A percentile compares a stretch with the other conserved stretches of the same genome.
These are phyloP conservation scores for Azorinus chamasolen DNA, from an alignment of 2,888 invertebrate genomes.

Conservation along the genomic window DNA sequence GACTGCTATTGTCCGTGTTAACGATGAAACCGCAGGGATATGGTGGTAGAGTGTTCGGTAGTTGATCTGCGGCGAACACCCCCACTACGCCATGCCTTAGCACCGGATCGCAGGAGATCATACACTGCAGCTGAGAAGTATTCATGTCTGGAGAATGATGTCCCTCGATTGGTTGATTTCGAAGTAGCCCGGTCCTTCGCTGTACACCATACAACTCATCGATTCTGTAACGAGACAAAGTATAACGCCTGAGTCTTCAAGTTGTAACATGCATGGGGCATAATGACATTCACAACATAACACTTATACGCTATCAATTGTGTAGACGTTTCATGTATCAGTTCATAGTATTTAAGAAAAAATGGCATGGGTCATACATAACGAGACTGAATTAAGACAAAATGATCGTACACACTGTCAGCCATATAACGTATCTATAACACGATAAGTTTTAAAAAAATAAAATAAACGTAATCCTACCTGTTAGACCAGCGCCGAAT, in stretches of 20 bases:
- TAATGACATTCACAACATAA: no score
- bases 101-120: conserved; percentile 21
- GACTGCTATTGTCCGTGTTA: conserved; percentile 16
- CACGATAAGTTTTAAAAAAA: no score
- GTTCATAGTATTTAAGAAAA: no score
- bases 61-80: conserved; percentile 34
- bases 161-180: conserved; percentile 41
- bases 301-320: no score
- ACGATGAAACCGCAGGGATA: conserved; percentile 16
- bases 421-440: no score
- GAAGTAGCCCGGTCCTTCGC: conserved; percentile 39
- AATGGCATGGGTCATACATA: conserved; percentile 3
- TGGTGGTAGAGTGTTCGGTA: neutral
- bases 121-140: conserved; percentile 39
- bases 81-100: conserved; percentile 19
- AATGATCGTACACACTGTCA: no score
- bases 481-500: conserved; percentile 29
- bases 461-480: neutral
- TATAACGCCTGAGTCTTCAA: no score
- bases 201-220: conserved; percentile 50
- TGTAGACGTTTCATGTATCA: no score
- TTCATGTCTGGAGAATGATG: conserved; percentile 39
- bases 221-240: conserved; percentile 42
- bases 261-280: no score
- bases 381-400: no score